A percentile compares a stretch with the other conserved stretches of the same genome.
phyloP scores from a whole-genome alignment of 1,140 invertebrate species.

The Frieseomelitta varia region DNA sequence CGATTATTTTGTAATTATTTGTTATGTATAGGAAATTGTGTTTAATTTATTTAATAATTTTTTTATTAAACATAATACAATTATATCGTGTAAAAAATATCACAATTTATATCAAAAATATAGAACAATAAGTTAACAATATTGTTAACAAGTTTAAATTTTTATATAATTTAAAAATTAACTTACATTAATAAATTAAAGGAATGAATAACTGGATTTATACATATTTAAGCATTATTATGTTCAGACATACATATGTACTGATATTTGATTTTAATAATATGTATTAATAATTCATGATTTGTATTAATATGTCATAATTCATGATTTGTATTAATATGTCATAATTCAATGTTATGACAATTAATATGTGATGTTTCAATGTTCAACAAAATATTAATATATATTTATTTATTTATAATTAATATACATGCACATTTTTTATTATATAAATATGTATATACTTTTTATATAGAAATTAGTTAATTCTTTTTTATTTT shows the following conservation, averaged over 20 bases:
- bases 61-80: background rate
- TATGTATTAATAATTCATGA: constrained; percentile 8
- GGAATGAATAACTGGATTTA: background rate
- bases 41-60: background rate
- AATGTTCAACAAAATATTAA: background rate
- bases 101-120: too few relatives aligned
- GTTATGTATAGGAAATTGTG: background rate
- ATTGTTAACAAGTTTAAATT: constrained; percentile 7
- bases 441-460: background rate
- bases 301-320: background rate
- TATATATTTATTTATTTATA: background rate
- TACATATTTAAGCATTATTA: background rate
- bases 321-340: too few relatives aligned
- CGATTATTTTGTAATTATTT: background rate
- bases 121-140: constrained; percentile 9
- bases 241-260: too few relatives aligned
- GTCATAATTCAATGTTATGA: background rate
- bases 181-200: background rate
- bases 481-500: constrained; percentile 38
- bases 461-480: background rate
- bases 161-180: background rate
- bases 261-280: constrained; percentile 8
- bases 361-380: too few relatives aligned
- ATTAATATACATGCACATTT: background rate
- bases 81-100: background rate